These are phyloP conservation scores for Pararge aegeria DNA, from an alignment of 1,140 invertebrate genomes.

Conservation along the genomic window DNA sequence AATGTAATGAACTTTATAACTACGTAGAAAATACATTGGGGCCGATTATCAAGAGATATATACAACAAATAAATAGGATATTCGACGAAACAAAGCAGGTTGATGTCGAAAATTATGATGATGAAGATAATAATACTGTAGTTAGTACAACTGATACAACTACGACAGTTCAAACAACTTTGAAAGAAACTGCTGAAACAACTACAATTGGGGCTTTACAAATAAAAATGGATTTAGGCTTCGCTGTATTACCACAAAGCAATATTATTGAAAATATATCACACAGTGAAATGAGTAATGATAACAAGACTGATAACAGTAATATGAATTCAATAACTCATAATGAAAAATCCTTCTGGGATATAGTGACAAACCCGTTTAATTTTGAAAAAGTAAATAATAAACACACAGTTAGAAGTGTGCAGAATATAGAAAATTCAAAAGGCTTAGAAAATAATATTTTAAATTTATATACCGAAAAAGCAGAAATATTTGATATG, in stretches of 20 bases:
- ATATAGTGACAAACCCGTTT: too few species aligned
- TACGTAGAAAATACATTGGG: constrained; percentile 83
- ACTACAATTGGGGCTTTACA: background rate
- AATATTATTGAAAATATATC: too few species aligned
- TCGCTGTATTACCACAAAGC: background rate
- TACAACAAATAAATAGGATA: constrained; percentile 37
- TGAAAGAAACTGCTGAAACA: background rate
- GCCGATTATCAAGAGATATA: constrained; percentile 75
- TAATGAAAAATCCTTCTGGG: too few species aligned
- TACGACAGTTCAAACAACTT: background rate
- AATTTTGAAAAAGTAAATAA: too few species aligned
- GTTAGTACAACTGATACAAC: background rate
- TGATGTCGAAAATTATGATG: background rate
- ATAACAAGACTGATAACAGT: too few species aligned
- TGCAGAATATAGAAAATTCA: too few species aligned
- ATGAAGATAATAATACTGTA: background rate
- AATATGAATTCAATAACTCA: too few species aligned
- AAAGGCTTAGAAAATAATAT: too few species aligned
- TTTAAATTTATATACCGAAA: too few species aligned
- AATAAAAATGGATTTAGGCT: background rate
- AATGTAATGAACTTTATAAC: constrained; percentile 81
- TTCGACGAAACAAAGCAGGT: constrained; percentile 14
- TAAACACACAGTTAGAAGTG: too few species aligned
- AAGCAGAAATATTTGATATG: too few species aligned
- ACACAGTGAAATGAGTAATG: too few species aligned